phyloP scores from a whole-genome alignment of 64 coral and sea anemone species.

The Montipora capricornis region DNA sequence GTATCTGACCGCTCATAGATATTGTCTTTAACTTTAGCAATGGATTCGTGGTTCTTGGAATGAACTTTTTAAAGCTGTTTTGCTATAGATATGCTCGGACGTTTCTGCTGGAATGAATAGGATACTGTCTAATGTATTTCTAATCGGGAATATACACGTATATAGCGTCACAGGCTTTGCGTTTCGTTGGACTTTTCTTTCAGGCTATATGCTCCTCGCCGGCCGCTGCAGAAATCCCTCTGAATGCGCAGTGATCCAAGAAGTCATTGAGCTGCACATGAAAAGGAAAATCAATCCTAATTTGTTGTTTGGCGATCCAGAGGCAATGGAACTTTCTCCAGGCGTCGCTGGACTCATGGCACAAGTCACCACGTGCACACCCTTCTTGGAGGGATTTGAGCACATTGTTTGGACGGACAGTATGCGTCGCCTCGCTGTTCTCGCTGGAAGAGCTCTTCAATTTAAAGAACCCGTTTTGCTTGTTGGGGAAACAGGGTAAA shows the following conservation, averaged over 20 bases:
- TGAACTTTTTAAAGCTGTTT: no score
- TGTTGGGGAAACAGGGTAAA: slow-evolving; percentile 98
- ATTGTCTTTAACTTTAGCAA: no score
- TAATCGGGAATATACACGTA: no score
- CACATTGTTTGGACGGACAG: slow-evolving; percentile 94
- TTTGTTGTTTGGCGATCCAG: slow-evolving; percentile 57
- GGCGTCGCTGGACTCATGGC: neutral
- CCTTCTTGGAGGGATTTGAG: slow-evolving; percentile 65
- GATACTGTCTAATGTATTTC: no score
- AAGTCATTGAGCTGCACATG: slow-evolving; percentile 86
- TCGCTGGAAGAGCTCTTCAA: slow-evolving; percentile 86
- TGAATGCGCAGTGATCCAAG: slow-evolving; percentile 86
- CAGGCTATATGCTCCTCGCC: slow-evolving; percentile 96
- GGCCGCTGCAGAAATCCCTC: slow-evolving; percentile 81
- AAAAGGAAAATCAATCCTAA: slow-evolving; percentile 81
- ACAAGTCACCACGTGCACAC: slow-evolving; percentile 7
- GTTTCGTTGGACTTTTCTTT: neutral
- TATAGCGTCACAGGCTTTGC: neutral
- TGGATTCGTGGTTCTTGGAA: no score
- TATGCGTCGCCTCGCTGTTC: slow-evolving; percentile 86
- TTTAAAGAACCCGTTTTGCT: slow-evolving; percentile 95
- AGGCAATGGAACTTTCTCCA: neutral
- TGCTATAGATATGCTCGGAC: no score
- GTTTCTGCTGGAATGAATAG: no score
- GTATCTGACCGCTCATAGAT: neutral